A percentile compares a stretch with the other conserved stretches of the same genome.
phyloP scores from a whole-genome alignment of 2,888 invertebrate genomes.

The Drosophila pseudotalamancana region DNA sequence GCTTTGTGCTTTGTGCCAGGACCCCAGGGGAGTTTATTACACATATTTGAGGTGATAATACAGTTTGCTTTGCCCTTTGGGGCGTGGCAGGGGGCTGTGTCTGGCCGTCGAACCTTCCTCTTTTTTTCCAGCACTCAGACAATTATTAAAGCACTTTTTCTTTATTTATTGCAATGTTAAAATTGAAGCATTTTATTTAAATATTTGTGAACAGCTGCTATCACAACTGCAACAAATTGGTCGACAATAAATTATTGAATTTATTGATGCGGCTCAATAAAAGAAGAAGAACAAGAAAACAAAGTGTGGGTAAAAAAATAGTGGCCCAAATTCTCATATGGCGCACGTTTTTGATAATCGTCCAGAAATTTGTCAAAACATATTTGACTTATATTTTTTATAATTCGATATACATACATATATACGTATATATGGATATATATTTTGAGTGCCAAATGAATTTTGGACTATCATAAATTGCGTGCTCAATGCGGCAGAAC shows the following conservation, averaged over 20 bases:
- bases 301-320: conserved; percentile 13
- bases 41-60: conserved; percentile 80
- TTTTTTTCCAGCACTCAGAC: conserved; percentile 12
- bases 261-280: conserved; percentile 48
- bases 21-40: conserved; percentile 74
- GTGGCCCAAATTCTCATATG: conserved; percentile 47
- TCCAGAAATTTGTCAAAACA: conserved; percentile 75
- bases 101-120: conserved; percentile 40
- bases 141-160: conserved; percentile 36
- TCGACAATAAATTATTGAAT: conserved; percentile 70
- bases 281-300: conserved; percentile 17
- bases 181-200: conserved; percentile 59
- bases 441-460: conserved; percentile 44
- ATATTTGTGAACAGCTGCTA: conserved; percentile 72
- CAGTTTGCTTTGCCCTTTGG: conserved; percentile 54
- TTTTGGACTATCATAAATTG: conserved; percentile 65
- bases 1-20: conserved; percentile 47
- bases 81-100: conserved; percentile 4
- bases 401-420: conserved; percentile 4
- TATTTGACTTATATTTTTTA: conserved; percentile 53
- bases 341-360: conserved; percentile 65
- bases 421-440: neutral
- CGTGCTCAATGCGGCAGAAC: conserved; percentile 75
- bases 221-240: conserved; percentile 53
- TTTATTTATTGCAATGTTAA: conserved; percentile 18